Percentiles rank a stretch among this genome's conserved stretches.
phyloP scores from a whole-genome alignment of 2,888 invertebrate genomes.

The Caenorhabditis doughertyi region DNA sequence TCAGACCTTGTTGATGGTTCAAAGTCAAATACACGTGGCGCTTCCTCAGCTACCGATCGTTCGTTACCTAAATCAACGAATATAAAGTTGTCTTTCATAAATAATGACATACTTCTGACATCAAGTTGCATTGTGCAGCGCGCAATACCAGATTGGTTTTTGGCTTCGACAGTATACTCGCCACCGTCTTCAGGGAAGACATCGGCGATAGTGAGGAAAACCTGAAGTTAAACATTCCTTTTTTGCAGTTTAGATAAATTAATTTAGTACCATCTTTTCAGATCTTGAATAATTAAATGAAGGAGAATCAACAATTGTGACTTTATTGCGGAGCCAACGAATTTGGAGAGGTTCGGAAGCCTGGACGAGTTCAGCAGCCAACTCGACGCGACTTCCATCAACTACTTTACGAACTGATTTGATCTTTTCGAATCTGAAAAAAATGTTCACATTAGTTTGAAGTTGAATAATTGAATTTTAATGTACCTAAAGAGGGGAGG shows the following conservation, averaged over 20 bases:
- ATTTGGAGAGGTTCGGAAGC: constrained; percentile 80
- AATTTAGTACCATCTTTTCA: constrained; percentile 65
- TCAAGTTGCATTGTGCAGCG: constrained; percentile 71
- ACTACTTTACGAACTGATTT: constrained; percentile 65
- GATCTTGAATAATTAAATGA: constrained; percentile 74
- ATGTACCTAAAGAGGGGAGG: constrained; percentile 71
- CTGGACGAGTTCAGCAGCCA: constrained; percentile 74
- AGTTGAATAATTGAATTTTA: not conserved
- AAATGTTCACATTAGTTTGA: not conserved
- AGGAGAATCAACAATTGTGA: constrained; percentile 75
- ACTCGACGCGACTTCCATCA: constrained; percentile 73
- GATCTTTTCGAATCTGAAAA: constrained; percentile 68
- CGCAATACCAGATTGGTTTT: constrained; percentile 72
- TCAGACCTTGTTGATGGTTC: constrained; percentile 64
- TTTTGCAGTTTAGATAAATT: not conserved
- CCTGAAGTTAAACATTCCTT: constrained; percentile 23
- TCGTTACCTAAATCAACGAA: constrained; percentile 62
- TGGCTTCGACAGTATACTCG: constrained; percentile 86
- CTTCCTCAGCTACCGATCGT: constrained; percentile 70
- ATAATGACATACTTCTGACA: constrained; percentile 67
- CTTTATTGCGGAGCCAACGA: constrained; percentile 79
- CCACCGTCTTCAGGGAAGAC: constrained; percentile 83
- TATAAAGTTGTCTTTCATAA: too few relatives aligned
- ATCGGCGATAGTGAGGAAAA: constrained; percentile 78
- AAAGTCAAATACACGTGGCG: constrained; percentile 73